Evolutionary conservation across 2,888 invertebrate genomes (phyloP), one percentile per base, ranked within the genome.

Genomic region (Drosophila prostipennis): DNA sequence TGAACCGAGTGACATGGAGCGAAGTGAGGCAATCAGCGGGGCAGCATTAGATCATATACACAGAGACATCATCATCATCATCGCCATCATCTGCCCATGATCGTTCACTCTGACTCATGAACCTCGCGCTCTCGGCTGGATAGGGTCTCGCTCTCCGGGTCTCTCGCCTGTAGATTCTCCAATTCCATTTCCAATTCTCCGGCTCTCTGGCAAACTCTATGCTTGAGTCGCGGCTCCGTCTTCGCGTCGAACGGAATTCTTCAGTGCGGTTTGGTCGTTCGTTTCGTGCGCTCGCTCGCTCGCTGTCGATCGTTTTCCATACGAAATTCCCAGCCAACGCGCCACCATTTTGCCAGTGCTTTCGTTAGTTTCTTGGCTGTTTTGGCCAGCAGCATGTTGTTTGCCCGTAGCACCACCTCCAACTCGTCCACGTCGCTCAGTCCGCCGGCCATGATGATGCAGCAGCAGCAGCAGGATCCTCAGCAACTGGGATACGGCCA

Each of bases 241-340:
- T 64, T 70, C 46, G 48, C 34, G 7, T 13, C 32, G 48, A 19
- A 34, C 34, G 71, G 76, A 75, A 83, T 83, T 81, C 80, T 88
- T 89, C 87, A 84, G 84, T 88, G 83, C 80, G 87, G 78, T 88
- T 83, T 88, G 61, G 89, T 87, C 60, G 81, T 67, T 87, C 63
- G 85, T 76, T 76, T 70, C 55, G 86, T 78, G 76, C 76, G 88
- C 76, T 82, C 82, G 85, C 78, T 80, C 64, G 69, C 65, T 72
- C 73, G 70, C 51, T 60, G 29, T 46, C 39, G 61, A 23, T 63
- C 34, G 63, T 49, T 49, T 56, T 37, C 37, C 3, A 23, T 19
- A 19, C 11, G 16, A 39, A 39, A 39, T 32, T 39, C 5, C 45
- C 67, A 46, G 48, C 67, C 8, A 32, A 49, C 65, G 68, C 68